Evolutionary conservation across 2,113 vertebrate genomes (phyloP).

Genomic region (Hyla sarda): DNA sequence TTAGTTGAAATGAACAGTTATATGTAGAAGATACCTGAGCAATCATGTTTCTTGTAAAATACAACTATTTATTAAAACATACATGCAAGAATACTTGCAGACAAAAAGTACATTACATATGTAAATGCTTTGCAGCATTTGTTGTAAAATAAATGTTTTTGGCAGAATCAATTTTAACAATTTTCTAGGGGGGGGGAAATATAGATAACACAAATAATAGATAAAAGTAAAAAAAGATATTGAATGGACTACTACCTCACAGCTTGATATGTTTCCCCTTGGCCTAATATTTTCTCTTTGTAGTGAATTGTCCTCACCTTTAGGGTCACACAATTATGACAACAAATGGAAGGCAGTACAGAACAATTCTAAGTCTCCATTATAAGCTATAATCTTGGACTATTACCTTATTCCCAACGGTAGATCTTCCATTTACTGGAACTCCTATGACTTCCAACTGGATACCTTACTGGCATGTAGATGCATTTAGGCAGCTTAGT

Average conservation of each 20-base stretch:
- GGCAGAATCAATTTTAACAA: conserved; percentile 2
- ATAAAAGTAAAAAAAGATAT: conserved; percentile 37
- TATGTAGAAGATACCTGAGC: too few relatives aligned
- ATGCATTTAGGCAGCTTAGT: conserved; percentile 34
- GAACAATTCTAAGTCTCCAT: conserved; percentile 28
- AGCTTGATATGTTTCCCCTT: conserved; percentile 46
- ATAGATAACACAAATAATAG: not conserved
- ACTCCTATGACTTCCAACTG: conserved; percentile 26
- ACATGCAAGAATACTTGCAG: too few relatives aligned
- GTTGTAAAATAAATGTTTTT: too few relatives aligned
- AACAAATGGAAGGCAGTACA: conserved; percentile 40
- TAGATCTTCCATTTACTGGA: conserved; percentile 45
- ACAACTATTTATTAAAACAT: too few relatives aligned
- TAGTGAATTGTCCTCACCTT: conserved; percentile 50
- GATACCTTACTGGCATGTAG: conserved; percentile 47
- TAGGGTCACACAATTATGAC: conserved; percentile 44
- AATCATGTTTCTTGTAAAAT: too few relatives aligned
- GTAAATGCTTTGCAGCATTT: too few relatives aligned
- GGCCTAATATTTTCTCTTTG: conserved; percentile 11
- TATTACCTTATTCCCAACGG: conserved; percentile 50
- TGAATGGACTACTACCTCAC: conserved; percentile 14
- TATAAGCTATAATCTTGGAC: conserved; percentile 51
- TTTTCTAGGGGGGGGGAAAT: conserved; percentile 16
- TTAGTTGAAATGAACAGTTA: too few relatives aligned
- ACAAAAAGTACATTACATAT: too few relatives aligned